Evolutionary conservation across 1,140 invertebrate species (phyloP), one percentile per base, ranked within the genome.

Genomic region (Bradynema listronoti): DNA sequence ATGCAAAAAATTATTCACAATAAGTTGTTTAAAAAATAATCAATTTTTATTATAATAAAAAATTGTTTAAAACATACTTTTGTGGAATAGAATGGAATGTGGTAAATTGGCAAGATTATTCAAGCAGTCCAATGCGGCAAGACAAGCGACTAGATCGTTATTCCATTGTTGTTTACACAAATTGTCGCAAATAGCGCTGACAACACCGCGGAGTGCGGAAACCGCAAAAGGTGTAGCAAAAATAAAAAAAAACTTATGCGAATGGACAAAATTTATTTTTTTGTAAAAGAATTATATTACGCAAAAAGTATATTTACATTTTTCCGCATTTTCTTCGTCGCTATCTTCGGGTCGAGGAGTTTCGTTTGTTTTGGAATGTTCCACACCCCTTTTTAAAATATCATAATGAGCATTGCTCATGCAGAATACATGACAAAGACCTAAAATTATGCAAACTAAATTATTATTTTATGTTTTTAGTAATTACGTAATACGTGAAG

Each of bases 111-210:
- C 56, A 1, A 77, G 33, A 22, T 63, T 54, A 58, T 78, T 78
- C 16, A 77, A 34, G 30, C 65, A 66, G 56, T 77, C 75, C 11
- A 77, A 72, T 22, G 71, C 68, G 11, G 76, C 70, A 47, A 76
- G 52, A 32, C 55, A 62, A 33, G 62, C 61, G 5, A 61, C 47
- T 6, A 71, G 60, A 51, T 76, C 76, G 25, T 46, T 46, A 25
- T 63, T 52, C 72, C 72, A 74, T 47, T 62, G 56, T 9, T 54
- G 54, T 53, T 78, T 65, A 32, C 66, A 69, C n/a, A 77, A 49
- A 34, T 75, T 74, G 39, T 77, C 74, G 53, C 73, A 76, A 29
- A 76, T 50, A 14, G 73, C 72, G 19, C 68, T 72, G 9, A 76
- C 56, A 30, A 78, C 46, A 22, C 65, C 66, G 27, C 65, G 63